phyloP scores from a whole-genome alignment of 2,113 vertebrate species.

The Mola mola region DNA sequence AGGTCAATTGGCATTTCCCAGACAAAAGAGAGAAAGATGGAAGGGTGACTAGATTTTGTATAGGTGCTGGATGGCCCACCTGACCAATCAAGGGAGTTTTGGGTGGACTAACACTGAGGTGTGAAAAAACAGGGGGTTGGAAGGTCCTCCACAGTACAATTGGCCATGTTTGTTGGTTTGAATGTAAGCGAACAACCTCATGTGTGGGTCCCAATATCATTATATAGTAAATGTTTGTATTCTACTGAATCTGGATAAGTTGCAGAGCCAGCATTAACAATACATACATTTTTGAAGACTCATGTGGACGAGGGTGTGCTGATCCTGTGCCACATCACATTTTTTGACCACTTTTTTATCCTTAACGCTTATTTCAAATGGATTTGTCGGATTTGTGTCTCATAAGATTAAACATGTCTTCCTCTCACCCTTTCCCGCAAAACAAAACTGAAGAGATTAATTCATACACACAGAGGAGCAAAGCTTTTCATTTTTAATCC shows the following conservation, averaged over 20 bases:
- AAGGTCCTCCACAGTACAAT: too few relatives aligned
- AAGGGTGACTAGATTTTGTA: too few relatives aligned
- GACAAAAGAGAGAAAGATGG: too few relatives aligned
- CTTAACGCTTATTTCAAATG: neutral
- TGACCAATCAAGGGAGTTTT: too few relatives aligned
- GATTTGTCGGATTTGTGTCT: conserved; percentile 42
- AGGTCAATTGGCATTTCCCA: too few relatives aligned
- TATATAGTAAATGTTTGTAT: neutral
- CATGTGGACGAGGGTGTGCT: too few relatives aligned
- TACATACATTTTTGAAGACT: neutral
- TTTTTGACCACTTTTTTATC: conserved; percentile 2
- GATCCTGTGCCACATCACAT: neutral
- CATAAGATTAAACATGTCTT: conserved; percentile 24
- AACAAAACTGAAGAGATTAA: neutral
- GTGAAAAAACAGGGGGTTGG: too few relatives aligned
- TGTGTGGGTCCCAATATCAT: too few relatives aligned
- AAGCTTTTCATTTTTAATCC: conserved; percentile 57
- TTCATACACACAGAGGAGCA: neutral
- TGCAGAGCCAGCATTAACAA: neutral
- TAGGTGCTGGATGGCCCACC: too few relatives aligned
- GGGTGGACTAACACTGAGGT: too few relatives aligned
- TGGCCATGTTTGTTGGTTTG: too few relatives aligned
- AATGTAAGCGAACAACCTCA: too few relatives aligned
- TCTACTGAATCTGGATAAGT: neutral
- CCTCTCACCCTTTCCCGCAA: neutral